Evolutionary conservation across 1,140 invertebrate genomes (phyloP).

Genomic region (Hylaeus anthracinus): DNA sequence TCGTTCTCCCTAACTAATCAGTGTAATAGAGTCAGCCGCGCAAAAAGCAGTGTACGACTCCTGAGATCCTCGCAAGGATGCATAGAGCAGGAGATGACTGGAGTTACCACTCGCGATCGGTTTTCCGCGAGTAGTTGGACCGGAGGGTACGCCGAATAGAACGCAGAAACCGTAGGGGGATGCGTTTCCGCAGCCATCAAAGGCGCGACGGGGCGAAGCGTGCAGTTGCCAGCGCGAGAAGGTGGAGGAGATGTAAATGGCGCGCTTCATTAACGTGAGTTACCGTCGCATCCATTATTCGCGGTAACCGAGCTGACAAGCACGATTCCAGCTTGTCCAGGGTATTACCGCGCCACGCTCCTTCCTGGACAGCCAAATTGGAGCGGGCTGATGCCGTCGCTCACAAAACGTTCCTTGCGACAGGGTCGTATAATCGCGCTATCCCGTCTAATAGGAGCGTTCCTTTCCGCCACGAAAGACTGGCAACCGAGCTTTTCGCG

Average conservation of each 20-base stretch:
- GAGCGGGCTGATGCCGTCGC: conserved; percentile 22
- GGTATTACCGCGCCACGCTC: conserved; percentile 51
- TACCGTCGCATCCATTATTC: conserved; percentile 68
- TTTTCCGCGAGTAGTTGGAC: neutral
- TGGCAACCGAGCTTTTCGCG: neutral
- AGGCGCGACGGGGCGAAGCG: neutral
- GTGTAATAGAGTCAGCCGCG: too few relatives aligned
- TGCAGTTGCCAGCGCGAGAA: neutral
- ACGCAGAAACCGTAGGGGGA: neutral
- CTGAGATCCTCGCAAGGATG: neutral
- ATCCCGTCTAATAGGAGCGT: conserved; percentile 17
- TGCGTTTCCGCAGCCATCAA: conserved; percentile 19
- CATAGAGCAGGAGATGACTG: neutral
- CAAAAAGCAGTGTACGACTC: too few relatives aligned
- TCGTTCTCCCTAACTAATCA: too few relatives aligned
- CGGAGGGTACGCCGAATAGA: neutral
- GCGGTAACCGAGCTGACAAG: conserved; percentile 67
- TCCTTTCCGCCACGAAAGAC: neutral
- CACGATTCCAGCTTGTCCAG: conserved; percentile 63
- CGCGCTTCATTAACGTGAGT: conserved; percentile 73
- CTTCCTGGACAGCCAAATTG: conserved; percentile 52
- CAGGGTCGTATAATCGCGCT: conserved; percentile 11
- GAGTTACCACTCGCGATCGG: neutral
- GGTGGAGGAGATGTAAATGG: conserved; percentile 68
- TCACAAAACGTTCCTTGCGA: conserved; percentile 17